These are phyloP conservation scores for Avahi laniger DNA, from an alignment of 2,797 vertebrate species.

Conservation along the genomic window DNA sequence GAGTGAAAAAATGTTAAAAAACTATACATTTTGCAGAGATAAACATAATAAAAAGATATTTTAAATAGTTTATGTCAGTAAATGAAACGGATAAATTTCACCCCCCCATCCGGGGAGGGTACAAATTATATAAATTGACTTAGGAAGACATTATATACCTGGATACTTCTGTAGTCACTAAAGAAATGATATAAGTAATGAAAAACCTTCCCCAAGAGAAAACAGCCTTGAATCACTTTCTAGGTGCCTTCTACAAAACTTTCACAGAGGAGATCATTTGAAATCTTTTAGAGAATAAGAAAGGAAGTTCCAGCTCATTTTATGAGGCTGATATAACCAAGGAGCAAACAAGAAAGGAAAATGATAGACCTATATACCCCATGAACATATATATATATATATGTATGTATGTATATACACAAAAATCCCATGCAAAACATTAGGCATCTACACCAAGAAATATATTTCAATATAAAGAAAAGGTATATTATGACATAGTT, in stretches of 20 bases:
- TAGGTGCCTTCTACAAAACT: neutral
- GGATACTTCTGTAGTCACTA: neutral
- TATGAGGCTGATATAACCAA: neutral
- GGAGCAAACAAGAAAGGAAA: neutral
- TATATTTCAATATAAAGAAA: neutral
- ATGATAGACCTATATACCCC: neutral
- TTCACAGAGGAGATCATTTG: neutral
- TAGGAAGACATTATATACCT: neutral
- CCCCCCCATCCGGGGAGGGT: neutral
- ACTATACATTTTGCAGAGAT: neutral
- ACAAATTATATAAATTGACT: neutral
- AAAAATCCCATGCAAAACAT: neutral
- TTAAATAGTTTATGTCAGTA: neutral
- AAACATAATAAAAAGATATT: neutral
- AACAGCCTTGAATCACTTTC: neutral
- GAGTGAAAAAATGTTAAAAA: neutral
- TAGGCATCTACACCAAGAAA: neutral
- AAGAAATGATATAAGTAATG: too few relatives aligned
- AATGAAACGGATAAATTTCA: neutral
- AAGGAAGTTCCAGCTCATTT: neutral
- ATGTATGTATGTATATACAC: neutral
- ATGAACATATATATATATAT: neutral
- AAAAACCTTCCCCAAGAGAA: too few relatives aligned
- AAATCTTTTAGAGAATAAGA: neutral
- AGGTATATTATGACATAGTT: neutral